Evolutionary conservation across 2,113 vertebrate species (phyloP).

Genomic region (Sinosuthora webbiana): DNA sequence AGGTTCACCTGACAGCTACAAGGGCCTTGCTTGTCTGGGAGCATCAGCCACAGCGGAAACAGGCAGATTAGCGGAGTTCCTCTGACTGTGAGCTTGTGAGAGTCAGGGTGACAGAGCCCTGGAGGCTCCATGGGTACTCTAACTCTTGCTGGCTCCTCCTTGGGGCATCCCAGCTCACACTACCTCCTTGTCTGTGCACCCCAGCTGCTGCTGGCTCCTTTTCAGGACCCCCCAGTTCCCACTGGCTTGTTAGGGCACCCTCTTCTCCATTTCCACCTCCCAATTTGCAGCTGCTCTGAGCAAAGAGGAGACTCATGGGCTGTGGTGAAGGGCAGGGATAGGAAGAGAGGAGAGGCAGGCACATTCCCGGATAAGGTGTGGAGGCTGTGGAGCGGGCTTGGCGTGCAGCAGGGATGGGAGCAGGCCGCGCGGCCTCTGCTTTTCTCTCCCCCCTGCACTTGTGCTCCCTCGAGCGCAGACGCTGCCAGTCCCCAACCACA

Average conservation of each 20-base stretch:
- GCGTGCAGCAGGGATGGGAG: not conserved
- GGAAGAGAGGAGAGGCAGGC: not conserved
- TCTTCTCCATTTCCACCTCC: not conserved
- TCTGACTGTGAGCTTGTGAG: not conserved
- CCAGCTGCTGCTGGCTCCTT: not conserved
- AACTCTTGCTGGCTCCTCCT: not conserved
- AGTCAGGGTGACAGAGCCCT: not conserved
- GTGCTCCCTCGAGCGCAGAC: fast-evolving
- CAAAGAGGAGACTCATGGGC: not conserved
- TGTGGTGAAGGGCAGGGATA: not conserved
- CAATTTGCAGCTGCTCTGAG: not conserved
- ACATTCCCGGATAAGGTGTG: fast-evolving
- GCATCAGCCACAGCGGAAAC: not conserved
- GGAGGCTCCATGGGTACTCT: not conserved
- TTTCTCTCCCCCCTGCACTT: not conserved
- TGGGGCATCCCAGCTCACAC: not conserved
- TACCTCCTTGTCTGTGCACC: not conserved
- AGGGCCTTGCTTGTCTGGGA: slow-evolving; percentile 37
- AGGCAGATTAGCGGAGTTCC: not conserved
- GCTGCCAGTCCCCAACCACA: not conserved
- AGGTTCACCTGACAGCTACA: slow-evolving; percentile 52
- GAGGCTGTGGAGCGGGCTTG: not conserved
- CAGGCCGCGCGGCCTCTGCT: not conserved
- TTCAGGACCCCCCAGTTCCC: not conserved
- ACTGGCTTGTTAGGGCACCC: too few relatives aligned